Evolutionary conservation across 2,113 vertebrate genomes (phyloP).

Genomic region (Heliornis fulica): DNA sequence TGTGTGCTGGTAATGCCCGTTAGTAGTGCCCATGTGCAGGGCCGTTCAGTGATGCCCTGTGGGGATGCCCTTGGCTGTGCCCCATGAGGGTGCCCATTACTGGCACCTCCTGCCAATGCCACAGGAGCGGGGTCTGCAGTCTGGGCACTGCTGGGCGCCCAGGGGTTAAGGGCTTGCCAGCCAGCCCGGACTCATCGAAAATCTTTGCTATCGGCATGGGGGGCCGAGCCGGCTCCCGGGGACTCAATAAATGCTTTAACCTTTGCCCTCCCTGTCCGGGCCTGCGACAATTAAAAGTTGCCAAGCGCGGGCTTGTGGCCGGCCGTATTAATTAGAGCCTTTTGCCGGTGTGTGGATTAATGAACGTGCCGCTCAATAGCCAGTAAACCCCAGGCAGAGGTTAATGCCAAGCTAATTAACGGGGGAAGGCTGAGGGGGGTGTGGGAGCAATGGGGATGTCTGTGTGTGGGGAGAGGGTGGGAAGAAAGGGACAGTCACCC

Average conservation of each 20-base stretch:
- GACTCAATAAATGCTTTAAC: conserved; percentile 70
- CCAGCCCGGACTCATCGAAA: not conserved
- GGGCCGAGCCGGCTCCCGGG: not conserved
- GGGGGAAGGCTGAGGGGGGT: not conserved
- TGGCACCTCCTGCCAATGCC: rapidly evolving
- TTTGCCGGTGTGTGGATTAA: conserved; percentile 66
- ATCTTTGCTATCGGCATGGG: conserved; percentile 54
- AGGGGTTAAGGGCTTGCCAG: conserved; percentile 25
- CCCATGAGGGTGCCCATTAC: not conserved
- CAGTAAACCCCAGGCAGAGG: conserved; percentile 67
- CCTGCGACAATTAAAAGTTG: conserved; percentile 63
- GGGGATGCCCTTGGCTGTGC: not conserved
- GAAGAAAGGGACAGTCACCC: rapidly evolving
- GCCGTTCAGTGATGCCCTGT: too few species aligned
- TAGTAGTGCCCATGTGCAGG: too few species aligned
- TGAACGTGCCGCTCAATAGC: conserved; percentile 63
- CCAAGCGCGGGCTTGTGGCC: not conserved
- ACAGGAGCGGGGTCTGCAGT: rapidly evolving
- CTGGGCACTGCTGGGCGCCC: not conserved
- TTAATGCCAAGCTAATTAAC: conserved; percentile 72
- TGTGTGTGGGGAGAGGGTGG: rapidly evolving
- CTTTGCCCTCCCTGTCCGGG: conserved; percentile 45
- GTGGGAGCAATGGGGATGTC: not conserved
- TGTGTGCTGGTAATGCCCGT: too few species aligned
- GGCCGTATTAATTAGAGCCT: conserved; percentile 58